These are phyloP conservation scores for Endotricha flammealis DNA, from an alignment of 2,888 invertebrate genomes.

Conservation along the genomic window DNA sequence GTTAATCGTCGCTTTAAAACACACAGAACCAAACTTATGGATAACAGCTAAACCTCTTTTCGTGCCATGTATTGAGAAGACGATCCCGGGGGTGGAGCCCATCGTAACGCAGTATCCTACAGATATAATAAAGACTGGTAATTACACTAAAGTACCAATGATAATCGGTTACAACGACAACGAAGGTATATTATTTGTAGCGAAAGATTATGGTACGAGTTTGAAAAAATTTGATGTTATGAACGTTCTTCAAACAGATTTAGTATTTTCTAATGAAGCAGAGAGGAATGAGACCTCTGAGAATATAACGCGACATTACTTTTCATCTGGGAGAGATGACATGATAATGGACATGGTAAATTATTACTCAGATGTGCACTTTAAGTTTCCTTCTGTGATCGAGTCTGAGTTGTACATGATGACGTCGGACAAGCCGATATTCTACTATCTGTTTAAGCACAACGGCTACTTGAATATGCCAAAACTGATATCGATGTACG, in stretches of 20 bases:
- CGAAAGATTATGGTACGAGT: slow-evolving; percentile 53
- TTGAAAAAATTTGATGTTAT: slow-evolving; percentile 39
- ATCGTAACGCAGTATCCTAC: slow-evolving; percentile 51
- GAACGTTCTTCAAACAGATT: slow-evolving; percentile 42
- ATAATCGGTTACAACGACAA: slow-evolving; percentile 63
- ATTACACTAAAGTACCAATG: slow-evolving; percentile 65
- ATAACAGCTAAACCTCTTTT: slow-evolving; percentile 54
- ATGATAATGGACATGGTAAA: slow-evolving; percentile 62
- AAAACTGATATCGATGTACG: slow-evolving; percentile 53
- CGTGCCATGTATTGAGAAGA: slow-evolving; percentile 59
- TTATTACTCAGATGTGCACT: slow-evolving; percentile 60
- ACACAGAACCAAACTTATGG: slow-evolving; percentile 49
- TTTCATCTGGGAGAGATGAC: slow-evolving; percentile 48
- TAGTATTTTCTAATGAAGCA: slow-evolving; percentile 48
- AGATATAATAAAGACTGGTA: slow-evolving; percentile 48
- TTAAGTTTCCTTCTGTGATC: slow-evolving; percentile 56
- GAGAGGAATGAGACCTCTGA: slow-evolving; percentile 48
- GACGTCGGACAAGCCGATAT: slow-evolving; percentile 56
- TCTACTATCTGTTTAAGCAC: slow-evolving; percentile 61
- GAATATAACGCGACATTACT: slow-evolving; percentile 46
- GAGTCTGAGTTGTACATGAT: slow-evolving; percentile 53
- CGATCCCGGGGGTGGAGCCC: slow-evolving; percentile 52
- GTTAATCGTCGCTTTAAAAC: slow-evolving; percentile 45
- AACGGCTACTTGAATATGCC: slow-evolving; percentile 59
- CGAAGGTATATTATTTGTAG: slow-evolving; percentile 62